A percentile compares a stretch with the other conserved stretches of the same genome.
Conservation (phyloP, 2,888 invertebrate species). For the Baccha elongata region DNA sequence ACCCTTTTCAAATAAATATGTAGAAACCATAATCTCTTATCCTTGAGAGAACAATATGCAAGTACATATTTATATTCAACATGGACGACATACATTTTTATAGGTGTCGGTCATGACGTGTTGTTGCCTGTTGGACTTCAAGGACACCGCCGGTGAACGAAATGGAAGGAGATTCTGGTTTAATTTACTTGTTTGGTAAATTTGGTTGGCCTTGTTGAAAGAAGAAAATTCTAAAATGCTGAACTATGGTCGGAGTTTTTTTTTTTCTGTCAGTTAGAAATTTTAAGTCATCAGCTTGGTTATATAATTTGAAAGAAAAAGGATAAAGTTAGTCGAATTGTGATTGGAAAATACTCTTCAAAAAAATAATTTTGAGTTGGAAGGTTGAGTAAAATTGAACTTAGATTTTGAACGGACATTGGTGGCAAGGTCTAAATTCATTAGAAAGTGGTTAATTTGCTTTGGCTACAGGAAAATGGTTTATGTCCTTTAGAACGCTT, state of each 20-base stretch:
- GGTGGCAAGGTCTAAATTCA: no score
- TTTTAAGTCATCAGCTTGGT: background rate
- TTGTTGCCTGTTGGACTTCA: conserved; percentile 19
- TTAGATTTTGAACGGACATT: no score
- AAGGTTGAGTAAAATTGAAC: no score
- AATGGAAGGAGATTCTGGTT: background rate
- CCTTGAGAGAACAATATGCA: conserved; percentile 34
- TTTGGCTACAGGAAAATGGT: no score
- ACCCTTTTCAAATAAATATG: conserved; percentile 24
- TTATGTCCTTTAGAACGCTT: no score
- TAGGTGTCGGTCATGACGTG: conserved; percentile 23
- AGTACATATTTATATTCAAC: background rate
- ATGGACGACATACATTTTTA: conserved; percentile 9
- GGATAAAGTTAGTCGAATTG: background rate
- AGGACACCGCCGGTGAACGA: conserved; percentile 20
- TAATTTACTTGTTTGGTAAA: conserved; percentile 14
- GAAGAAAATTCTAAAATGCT: background rate
- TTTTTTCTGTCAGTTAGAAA: conserved; percentile 1
- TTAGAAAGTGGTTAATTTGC: no score
- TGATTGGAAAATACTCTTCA: no score
- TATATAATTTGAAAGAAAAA: background rate
- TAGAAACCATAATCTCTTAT: conserved; percentile 34
- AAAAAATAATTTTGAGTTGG: no score
- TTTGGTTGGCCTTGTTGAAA: background rate
- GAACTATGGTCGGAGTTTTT: background rate